These are phyloP conservation scores for Drosophila punjabiensis DNA, from an alignment of 1,140 invertebrate species.

Conservation along the genomic window DNA sequence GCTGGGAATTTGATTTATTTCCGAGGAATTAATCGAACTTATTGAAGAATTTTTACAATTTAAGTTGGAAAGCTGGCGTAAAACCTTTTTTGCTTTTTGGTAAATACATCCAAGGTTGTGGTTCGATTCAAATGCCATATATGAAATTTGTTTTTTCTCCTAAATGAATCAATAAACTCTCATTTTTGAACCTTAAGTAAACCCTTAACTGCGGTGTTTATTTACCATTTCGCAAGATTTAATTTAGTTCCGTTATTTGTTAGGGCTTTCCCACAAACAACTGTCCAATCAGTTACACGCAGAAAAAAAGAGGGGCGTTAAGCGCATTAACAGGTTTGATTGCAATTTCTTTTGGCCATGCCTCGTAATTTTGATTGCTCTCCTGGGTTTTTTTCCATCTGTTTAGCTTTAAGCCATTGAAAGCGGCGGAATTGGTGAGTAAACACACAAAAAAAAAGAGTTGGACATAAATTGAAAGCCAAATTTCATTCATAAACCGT, in stretches of 20 bases:
- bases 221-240: conserved; percentile 20
- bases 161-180: not conserved
- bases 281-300: conserved; percentile 54
- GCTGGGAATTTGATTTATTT: conserved; percentile 49
- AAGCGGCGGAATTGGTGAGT: conserved; percentile 18
- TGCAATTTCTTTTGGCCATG: conserved; percentile 55
- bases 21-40: not conserved
- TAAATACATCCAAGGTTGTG: not conserved
- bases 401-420: conserved; percentile 30
- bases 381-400: conserved; percentile 41
- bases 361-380: conserved; percentile 52
- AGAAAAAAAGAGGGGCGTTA: conserved; percentile 32
- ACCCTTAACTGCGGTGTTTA: conserved; percentile 6
- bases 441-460: conserved; percentile 29
- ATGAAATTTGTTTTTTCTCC: not conserved
- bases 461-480: conserved; percentile 22
- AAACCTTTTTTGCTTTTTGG: not conserved
- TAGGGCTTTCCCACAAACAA: conserved; percentile 11
- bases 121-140: not conserved
- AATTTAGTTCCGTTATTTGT: conserved; percentile 8
- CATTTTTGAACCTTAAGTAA: not conserved
- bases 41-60: not conserved
- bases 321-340: conserved; percentile 67
- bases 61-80: not conserved
- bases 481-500: conserved; percentile 15